Conservation (phyloP, 2,797 vertebrate genomes). For the Smutsia gigantea region DNA sequence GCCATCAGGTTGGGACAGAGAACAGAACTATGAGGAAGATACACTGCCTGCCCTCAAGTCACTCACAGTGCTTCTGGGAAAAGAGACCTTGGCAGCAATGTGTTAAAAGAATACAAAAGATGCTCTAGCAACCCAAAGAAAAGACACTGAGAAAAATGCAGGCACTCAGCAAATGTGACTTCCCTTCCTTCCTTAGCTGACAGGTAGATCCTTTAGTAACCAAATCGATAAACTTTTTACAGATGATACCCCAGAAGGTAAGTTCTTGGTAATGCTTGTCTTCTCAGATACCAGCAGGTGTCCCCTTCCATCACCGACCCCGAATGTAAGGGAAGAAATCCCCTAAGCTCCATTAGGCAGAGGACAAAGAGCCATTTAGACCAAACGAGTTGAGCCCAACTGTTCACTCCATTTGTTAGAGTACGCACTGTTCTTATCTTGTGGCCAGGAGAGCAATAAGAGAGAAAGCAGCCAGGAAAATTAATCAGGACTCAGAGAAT, state of each 20-base stretch:
- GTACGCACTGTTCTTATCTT: conserved; percentile 71
- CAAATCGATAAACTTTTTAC: neutral
- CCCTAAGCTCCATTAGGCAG: conserved; percentile 37
- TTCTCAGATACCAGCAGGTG: neutral
- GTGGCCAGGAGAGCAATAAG: conserved; percentile 79
- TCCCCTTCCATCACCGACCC: neutral
- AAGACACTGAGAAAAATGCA: neutral
- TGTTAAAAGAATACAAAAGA: neutral
- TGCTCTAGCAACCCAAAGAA: neutral
- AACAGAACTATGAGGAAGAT: neutral
- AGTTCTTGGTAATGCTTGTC: neutral
- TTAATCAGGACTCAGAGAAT: conserved; percentile 76
- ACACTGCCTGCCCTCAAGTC: neutral
- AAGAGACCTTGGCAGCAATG: neutral
- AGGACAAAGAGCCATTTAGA: conserved; percentile 21
- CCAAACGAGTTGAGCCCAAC: conserved; percentile 58
- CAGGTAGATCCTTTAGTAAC: neutral
- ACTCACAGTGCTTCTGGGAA: neutral
- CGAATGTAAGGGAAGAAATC: neutral
- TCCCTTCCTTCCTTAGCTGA: neutral
- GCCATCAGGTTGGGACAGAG: neutral
- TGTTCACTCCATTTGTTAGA: conserved; percentile 77
- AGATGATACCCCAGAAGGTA: neutral
- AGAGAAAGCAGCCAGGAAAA: conserved; percentile 69
- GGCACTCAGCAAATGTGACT: neutral